Evolutionary conservation across 1,140 invertebrate genomes (phyloP), one percentile per base, ranked within the genome.

Genomic region (Aporrectodea caliginosa): DNA sequence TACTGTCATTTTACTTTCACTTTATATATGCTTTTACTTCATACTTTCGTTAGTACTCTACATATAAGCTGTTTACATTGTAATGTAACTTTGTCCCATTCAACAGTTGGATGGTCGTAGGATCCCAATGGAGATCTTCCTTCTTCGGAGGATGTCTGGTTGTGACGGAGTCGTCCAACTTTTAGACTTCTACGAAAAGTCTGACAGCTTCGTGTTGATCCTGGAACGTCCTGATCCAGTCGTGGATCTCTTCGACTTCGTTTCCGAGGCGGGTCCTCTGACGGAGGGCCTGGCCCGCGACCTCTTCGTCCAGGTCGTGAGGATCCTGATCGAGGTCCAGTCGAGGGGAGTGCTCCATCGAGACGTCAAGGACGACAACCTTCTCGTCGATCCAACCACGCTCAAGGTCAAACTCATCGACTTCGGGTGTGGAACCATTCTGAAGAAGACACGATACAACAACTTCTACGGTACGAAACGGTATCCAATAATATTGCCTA

Each of bases 391-490:
- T 84, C 84, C 91, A 73, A 90, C 90, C 83, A 90, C 90, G 30
- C 87, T 88, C 69, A 83, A 86, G 79, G 80, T 91, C 0, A 89
- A 91, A 84, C 84, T 93, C 31, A 92, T 93, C 80, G 92, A 93
- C 86, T 93, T 93, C 85, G 92, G 92, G 43, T 92, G 92, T 69
- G 92, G 91, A 73, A 91, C 92, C 1, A 89, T 90, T 81, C 83
- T 92, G 32, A 90, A 91, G 84, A 90, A 92, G 70, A 87, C 86
- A 58, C 84, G 90, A 75, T 92, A 92, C 86, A 90, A 90, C 69
- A 91, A 92, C 82, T 93, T 92, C 89, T 91, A 93, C 88, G 92
- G 92, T 92, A 87, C 86, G 88, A n/a, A n/a, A n/a, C n/a, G n/a
- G n/a, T n/a, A n/a, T n/a, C n/a, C n/a, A n/a, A n/a, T n/a, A n/a